Evolutionary conservation across 2,113 vertebrate species (phyloP).

Genomic region (Silurus glanis): DNA sequence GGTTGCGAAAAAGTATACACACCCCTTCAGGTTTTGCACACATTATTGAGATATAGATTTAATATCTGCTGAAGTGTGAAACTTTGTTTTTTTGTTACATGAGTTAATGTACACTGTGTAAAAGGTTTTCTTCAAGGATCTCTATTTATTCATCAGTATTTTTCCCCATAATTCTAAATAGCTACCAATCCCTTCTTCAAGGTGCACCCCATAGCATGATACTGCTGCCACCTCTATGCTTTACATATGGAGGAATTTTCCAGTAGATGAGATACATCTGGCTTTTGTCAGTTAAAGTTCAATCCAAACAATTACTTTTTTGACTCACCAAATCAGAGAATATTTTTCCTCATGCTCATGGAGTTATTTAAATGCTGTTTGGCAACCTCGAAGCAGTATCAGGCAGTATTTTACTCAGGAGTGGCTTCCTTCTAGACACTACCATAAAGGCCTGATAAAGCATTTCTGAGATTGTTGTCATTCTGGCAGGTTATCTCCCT

Average conservation of each 20-base stretch:
- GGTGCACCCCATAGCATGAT: neutral
- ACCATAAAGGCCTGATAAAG: neutral
- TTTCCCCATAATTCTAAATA: neutral
- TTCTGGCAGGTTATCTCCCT: neutral
- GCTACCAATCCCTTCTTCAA: neutral
- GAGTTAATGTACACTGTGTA: neutral
- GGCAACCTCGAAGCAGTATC: neutral
- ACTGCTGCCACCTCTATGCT: neutral
- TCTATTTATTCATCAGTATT: neutral
- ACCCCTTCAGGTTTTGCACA: conserved; percentile 33
- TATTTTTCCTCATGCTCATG: neutral
- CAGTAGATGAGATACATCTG: neutral
- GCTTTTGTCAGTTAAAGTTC: neutral
- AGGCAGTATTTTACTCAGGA: neutral
- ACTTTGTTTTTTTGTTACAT: neutral
- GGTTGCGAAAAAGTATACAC: conserved; percentile 14
- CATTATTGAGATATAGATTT: neutral
- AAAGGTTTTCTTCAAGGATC: neutral
- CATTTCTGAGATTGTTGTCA: neutral
- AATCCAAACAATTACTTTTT: neutral
- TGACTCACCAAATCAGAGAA: neutral
- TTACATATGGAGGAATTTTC: neutral
- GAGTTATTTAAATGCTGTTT: neutral
- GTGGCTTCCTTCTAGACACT: neutral
- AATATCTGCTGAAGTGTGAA: neutral